These are phyloP conservation scores for Meteorus cinctellus DNA, from an alignment of 2,888 invertebrate species.

Conservation along the genomic window DNA sequence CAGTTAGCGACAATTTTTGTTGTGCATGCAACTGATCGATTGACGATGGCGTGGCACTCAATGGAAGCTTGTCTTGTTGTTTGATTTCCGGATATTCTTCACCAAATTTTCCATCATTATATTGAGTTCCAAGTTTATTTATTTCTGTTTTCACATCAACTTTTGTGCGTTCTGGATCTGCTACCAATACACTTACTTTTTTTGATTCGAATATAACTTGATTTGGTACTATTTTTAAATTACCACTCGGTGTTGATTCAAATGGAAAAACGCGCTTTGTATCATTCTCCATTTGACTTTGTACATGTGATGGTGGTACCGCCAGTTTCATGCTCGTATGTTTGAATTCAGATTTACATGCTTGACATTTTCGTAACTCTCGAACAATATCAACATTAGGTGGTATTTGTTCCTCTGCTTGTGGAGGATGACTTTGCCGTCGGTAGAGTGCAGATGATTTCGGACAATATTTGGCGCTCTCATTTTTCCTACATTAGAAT, in stretches of 20 bases:
- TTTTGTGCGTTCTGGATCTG: constrained; percentile 80
- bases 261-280: constrained; percentile 77
- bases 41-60: constrained; percentile 57
- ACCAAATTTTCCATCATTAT: constrained; percentile 24
- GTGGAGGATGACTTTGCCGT: constrained; percentile 51
- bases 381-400: constrained; percentile 58
- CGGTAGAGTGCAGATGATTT: constrained; percentile 14
- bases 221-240: constrained; percentile 81
- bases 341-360: constrained; percentile 13
- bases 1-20: constrained; percentile 52
- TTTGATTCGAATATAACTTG: constrained; percentile 83
- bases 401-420: constrained; percentile 51
- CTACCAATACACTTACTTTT: constrained; percentile 80
- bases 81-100: constrained; percentile 35
- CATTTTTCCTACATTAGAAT: neutral
- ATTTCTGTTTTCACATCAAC: constrained; percentile 76
- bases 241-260: constrained; percentile 81
- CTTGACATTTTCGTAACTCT: constrained; percentile 46
- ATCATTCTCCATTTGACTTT: constrained; percentile 21
- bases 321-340: constrained; percentile 52
- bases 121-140: constrained; percentile 54
- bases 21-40: constrained; percentile 60
- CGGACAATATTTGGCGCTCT: neutral
- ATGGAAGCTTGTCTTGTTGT: constrained; percentile 56
- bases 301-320: constrained; percentile 50